These are phyloP conservation scores for Temnopleurus reevesii DNA, from an alignment of 53 echinoderm and acorn worm species.

Conservation along the genomic window DNA sequence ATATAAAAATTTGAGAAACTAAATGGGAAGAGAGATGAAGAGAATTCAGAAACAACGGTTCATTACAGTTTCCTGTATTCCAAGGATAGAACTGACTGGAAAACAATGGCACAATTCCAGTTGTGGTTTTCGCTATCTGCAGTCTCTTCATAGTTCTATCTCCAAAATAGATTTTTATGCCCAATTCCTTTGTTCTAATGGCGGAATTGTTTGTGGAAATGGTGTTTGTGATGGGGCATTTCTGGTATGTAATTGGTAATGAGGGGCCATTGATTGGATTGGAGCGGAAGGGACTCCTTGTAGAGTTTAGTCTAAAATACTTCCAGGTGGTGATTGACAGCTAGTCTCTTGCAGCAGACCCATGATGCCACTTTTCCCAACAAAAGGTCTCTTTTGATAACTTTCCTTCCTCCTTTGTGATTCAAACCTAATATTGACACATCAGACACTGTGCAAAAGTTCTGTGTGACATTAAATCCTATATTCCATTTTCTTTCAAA, in stretches of 20 bases:
- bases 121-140: slow-evolving; percentile 12
- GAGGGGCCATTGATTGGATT: not conserved
- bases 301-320: slow-evolving; percentile 20
- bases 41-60: not conserved
- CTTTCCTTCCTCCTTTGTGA: too few relatives aligned
- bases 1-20: too few relatives aligned
- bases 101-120: not conserved
- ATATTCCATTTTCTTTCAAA: too few relatives aligned
- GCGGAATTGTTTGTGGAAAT: not conserved
- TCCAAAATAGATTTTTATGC: not conserved
- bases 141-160: not conserved
- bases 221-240: not conserved
- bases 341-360: too few relatives aligned
- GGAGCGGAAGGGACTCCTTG: not conserved
- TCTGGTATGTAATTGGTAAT: not conserved
- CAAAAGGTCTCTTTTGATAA: too few relatives aligned
- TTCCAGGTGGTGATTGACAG: not conserved
- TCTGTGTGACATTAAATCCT: too few relatives aligned
- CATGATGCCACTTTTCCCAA: too few relatives aligned
- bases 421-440: too few relatives aligned
- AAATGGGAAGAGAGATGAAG: not conserved
- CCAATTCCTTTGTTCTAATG: not conserved
- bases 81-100: not conserved
- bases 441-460: too few relatives aligned
- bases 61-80: not conserved